Percentiles rank a stretch among this genome's conserved stretches.
Evolutionary conservation across 2,888 invertebrate genomes (phyloP).

Genomic region (Hylaea fasciaria): DNA sequence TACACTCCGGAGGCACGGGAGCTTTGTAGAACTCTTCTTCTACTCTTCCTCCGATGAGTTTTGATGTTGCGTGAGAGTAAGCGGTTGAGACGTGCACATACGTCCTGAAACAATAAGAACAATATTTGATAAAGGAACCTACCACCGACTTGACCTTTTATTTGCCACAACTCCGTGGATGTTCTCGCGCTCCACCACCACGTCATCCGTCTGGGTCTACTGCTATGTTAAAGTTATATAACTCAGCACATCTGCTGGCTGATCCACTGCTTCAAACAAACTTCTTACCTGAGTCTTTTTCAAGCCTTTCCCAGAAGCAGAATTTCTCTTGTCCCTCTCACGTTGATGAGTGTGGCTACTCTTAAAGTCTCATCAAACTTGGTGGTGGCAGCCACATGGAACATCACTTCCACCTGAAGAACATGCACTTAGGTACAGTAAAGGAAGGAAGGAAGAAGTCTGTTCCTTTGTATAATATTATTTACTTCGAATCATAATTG

Average conservation of each 20-base stretch:
- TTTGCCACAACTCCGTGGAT: too few species aligned
- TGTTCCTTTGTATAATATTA: too few species aligned
- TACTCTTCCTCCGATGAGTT: conserved; percentile 8
- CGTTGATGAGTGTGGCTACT: conserved; percentile 93
- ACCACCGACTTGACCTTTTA: too few species aligned
- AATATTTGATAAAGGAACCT: conserved; percentile 2
- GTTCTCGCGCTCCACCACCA: too few species aligned
- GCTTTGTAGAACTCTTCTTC: conserved; percentile 22
- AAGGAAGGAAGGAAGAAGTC: background rate
- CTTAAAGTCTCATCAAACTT: conserved; percentile 94
- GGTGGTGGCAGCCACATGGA: conserved; percentile 73
- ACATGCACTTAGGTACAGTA: conserved; percentile 31
- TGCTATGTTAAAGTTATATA: too few species aligned
- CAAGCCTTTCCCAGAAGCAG: conserved; percentile 20
- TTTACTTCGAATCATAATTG: too few species aligned
- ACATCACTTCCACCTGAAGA: conserved; percentile 54
- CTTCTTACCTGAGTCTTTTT: conserved; percentile 15
- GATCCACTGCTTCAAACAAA: background rate
- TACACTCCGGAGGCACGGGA: conserved; percentile 16
- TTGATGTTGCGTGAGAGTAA: conserved; percentile 70
- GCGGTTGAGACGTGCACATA: conserved; percentile 50
- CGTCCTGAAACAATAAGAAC: conserved; percentile 42
- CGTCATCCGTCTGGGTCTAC: too few species aligned
- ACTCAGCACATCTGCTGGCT: too few species aligned
- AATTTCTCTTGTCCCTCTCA: conserved; percentile 90